Evolutionary conservation across 37 sponge, comb jelly and placozoan genomes (phyloP), one percentile per base, ranked within the genome.

Genomic region (Sycon ciliatum): DNA sequence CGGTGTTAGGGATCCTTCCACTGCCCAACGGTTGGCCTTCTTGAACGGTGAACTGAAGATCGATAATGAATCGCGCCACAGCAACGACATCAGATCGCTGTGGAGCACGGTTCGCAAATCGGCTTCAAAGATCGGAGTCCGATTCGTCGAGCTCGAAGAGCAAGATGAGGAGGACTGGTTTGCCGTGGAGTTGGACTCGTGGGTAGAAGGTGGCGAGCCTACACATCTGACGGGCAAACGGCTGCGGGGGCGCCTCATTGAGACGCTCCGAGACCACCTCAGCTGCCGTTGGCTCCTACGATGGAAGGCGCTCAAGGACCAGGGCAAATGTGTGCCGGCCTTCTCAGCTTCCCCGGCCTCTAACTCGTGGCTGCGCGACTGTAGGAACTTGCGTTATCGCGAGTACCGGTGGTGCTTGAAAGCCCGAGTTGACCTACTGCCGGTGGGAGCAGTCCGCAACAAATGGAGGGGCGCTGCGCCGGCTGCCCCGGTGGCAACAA

Each of bases 341-440:
- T 32, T 40, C 20, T 33, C 71, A 27, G 22, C 13, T 3, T 52
- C 72, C 64, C 74, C 83, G 9, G 39, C 60, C 39, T 55, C 68
- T 23, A 77, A 64, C 69, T 57, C 54, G 22, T 82, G 83, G 78
- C 65, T 82, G 20, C 28, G n/a, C 22, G 32, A 38, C 4, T 78
- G 83, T 1, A 23, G 37, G 38, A 73, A 72, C 54, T 37, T 58
- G 1, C 58, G 62, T 11, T 82, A 77, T 38, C 34, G 35, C 27
- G 65, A 63, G 20, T 73, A 77, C 69, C 49, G 79, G 29, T 82
- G 76, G 28, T 64, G 65, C 38, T 46, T 61, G 23, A 82, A 60
- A 39, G 77, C 72, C 29, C 56, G 77, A 33, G 34, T 73, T 32
- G 68, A 80, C 61, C 75, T 74, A 26, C 49, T 80, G 18, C 75